phyloP scores from a whole-genome alignment of 1,140 invertebrate genomes.

The Brachionus koreanus region DNA sequence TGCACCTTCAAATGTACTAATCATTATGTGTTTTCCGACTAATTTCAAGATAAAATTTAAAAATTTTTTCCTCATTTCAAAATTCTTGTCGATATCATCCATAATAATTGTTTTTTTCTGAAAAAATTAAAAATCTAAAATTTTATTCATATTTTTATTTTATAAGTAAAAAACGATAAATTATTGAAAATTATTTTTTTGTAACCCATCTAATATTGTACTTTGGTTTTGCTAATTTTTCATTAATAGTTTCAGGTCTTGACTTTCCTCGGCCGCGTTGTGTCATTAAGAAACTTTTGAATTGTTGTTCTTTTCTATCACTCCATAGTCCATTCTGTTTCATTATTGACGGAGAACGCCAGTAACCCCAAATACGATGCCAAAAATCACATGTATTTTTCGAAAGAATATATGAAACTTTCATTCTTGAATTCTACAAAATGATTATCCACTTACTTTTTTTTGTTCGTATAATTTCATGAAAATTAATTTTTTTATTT shows the following conservation, averaged over 20 bases:
- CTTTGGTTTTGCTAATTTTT: conserved; percentile 30
- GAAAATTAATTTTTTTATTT: too few relatives aligned
- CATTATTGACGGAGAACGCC: too few relatives aligned
- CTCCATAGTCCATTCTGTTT: background rate
- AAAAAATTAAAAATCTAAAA: conserved; percentile 25
- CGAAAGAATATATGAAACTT: too few relatives aligned
- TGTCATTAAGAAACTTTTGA: conserved; percentile 26
- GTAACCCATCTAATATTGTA: conserved; percentile 24
- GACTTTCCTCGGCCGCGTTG: conserved; percentile 34
- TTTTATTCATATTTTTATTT: background rate
- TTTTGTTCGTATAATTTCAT: too few relatives aligned
- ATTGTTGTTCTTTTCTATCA: conserved; percentile 35
- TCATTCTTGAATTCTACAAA: too few relatives aligned
- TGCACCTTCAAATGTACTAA: conserved; percentile 51
- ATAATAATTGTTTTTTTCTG: conserved; percentile 11
- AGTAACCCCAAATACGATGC: too few relatives aligned
- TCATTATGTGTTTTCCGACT: conserved; percentile 47
- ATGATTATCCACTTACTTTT: too few relatives aligned
- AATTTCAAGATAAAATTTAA: conserved; percentile 50
- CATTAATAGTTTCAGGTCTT: conserved; percentile 3
- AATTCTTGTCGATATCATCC: conserved; percentile 48
- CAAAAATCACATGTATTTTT: too few relatives aligned
- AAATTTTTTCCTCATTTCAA: conserved; percentile 53
- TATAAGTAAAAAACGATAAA: background rate
- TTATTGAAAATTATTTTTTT: background rate